phyloP scores from a whole-genome alignment of 2,888 invertebrate species.

The Lumbricus terrestris region DNA sequence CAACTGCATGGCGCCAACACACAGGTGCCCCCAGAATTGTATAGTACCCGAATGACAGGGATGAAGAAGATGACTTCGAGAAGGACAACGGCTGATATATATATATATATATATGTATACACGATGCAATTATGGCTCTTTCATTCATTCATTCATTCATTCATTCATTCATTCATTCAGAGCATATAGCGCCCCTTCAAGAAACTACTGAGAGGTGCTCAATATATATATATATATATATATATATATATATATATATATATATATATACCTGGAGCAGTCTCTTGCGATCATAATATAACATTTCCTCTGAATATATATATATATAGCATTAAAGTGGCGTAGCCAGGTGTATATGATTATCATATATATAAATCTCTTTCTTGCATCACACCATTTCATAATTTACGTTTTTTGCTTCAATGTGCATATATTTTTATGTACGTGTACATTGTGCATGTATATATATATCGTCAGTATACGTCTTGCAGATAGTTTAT shows the following conservation, averaged over 20 bases:
- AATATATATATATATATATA: background rate
- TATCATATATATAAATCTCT: too few species aligned
- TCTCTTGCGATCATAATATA: too few species aligned
- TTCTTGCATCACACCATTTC: too few species aligned
- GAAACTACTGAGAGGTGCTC: too few species aligned
- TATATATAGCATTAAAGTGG: too few species aligned
- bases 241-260: background rate
- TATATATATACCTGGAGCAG: background rate
- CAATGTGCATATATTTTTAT: background rate
- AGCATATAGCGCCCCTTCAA: background rate
- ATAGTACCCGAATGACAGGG: conserved; percentile 3
- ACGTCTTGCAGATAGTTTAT: too few species aligned
- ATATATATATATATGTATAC: background rate
- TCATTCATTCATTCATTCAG: too few species aligned
- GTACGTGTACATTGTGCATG: background rate
- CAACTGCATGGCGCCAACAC: background rate
- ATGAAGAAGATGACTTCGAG: background rate
- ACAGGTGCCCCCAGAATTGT: background rate
- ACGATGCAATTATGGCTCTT: background rate
- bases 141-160: too few species aligned
- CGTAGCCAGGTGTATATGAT: too few species aligned
- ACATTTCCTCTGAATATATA: background rate
- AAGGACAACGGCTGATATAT: background rate
- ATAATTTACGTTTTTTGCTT: background rate
- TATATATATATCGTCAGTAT: too few species aligned